These are phyloP conservation scores for Drosophila parvula DNA, from an alignment of 1,140 invertebrate genomes.

Conservation along the genomic window DNA sequence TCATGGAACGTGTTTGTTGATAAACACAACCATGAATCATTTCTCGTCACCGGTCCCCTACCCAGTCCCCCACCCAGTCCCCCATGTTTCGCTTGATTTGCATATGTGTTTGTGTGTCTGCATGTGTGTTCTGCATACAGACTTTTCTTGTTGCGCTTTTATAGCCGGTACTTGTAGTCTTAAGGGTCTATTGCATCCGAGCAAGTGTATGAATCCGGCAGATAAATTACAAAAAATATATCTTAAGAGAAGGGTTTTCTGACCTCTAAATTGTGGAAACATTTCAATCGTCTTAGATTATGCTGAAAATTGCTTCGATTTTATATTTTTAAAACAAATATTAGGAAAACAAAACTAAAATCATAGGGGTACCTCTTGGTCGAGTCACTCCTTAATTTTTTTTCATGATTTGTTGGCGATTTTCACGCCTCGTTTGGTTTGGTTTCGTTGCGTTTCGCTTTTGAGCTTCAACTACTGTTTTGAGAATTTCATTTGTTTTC, in stretches of 20 bases:
- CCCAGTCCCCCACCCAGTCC: background rate
- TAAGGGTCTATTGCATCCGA: conserved; percentile 4
- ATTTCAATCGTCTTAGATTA: background rate
- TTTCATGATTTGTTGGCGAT: conserved; percentile 77
- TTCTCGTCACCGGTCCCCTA: conserved; percentile 53
- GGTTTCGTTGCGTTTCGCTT: conserved; percentile 59
- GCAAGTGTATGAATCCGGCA: background rate
- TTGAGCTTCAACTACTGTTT: conserved; percentile 54
- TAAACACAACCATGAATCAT: conserved; percentile 81
- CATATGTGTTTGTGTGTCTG: conserved; percentile 41
- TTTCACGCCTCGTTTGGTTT: conserved; percentile 78
- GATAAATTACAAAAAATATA: background rate
- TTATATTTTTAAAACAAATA: background rate
- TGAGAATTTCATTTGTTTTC: conserved; percentile 55
- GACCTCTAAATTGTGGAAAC: background rate
- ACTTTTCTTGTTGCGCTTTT: conserved; percentile 75
- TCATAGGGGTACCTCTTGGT: background rate
- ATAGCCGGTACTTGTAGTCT: conserved; percentile 11
- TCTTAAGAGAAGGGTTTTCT: background rate
- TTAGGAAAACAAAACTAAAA: background rate
- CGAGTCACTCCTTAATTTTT: conserved; percentile 12
- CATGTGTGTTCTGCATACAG: conserved; percentile 37
- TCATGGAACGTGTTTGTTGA: conserved; percentile 80
- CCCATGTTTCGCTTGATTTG: conserved; percentile 71
- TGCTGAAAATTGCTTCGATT: too few species aligned